These are phyloP conservation scores for Ara ararauna DNA, from an alignment of 2,797 vertebrate genomes.

Conservation along the genomic window DNA sequence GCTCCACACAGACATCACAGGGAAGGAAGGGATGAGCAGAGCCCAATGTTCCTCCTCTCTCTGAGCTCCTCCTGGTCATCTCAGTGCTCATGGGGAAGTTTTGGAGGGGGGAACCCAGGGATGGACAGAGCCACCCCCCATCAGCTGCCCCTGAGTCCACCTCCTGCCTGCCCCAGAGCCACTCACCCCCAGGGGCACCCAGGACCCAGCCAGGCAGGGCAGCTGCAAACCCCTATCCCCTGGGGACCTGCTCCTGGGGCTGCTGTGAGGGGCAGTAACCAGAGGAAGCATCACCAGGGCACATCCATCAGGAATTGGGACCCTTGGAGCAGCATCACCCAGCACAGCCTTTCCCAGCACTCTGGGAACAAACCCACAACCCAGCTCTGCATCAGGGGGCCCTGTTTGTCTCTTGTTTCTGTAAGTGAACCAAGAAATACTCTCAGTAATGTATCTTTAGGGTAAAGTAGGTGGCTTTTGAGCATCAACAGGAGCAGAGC, in stretches of 20 bases:
- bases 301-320: not conserved
- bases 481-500: not conserved
- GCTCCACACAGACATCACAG: fast-evolving
- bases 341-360: not conserved
- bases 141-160: not conserved
- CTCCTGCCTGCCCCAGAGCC: not conserved
- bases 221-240: not conserved
- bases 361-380: not conserved
- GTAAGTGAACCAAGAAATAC: not conserved
- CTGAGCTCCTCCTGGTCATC: not conserved
- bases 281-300: not conserved
- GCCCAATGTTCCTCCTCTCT: not conserved
- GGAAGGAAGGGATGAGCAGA: not conserved
- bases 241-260: fast-evolving
- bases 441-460: not conserved
- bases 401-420: not conserved
- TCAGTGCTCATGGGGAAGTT: fast-evolving
- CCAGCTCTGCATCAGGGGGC: not conserved
- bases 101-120: not conserved
- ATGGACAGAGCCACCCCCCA: not conserved
- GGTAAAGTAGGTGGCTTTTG: not conserved
- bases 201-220: not conserved
- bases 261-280: not conserved
- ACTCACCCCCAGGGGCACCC: not conserved
- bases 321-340: not conserved